phyloP scores from a whole-genome alignment of 2,888 invertebrate species.

The Acanthopleura granulata region DNA sequence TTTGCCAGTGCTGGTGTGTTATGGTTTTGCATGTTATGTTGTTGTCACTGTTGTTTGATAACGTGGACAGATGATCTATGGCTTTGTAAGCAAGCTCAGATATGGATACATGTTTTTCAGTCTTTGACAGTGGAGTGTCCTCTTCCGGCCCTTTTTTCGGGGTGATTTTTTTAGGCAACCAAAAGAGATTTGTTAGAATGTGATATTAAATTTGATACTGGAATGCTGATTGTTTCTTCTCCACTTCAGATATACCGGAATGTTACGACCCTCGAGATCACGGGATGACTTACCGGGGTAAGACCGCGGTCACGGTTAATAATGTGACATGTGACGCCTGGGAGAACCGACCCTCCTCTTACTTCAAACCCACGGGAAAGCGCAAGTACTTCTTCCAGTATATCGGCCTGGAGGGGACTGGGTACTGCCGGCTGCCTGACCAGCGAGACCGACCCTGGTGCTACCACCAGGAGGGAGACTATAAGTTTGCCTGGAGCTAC shows the following conservation, averaged over 20 bases:
- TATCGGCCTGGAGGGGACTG: background rate
- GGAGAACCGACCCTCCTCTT: background rate
- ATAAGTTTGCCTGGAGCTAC: background rate
- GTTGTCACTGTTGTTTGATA: too few species aligned
- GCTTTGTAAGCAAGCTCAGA: too few species aligned
- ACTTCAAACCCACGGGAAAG: background rate
- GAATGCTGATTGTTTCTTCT: too few species aligned
- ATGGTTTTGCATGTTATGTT: too few species aligned
- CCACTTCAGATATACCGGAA: background rate
- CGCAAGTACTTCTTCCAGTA: background rate
- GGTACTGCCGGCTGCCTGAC: background rate
- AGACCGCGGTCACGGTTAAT: background rate
- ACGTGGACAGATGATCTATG: too few species aligned
- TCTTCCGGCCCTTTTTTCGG: too few species aligned
- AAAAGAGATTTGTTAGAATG: too few species aligned
- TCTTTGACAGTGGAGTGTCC: too few species aligned
- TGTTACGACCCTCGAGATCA: slow-evolving; percentile 1
- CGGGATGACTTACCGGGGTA: slow-evolving; percentile 16
- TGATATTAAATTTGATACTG: too few species aligned
- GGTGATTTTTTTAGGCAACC: too few species aligned
- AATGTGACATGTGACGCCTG: slow-evolving; percentile 10
- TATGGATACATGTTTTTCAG: too few species aligned
- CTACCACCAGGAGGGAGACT: background rate
- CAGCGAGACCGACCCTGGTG: slow-evolving; percentile 6
- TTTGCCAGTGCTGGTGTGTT: too few species aligned